Percentiles rank a stretch among this genome's conserved stretches.
Conservation (phyloP, 2,113 vertebrate genomes). For the Vulpes vulpes region DNA sequence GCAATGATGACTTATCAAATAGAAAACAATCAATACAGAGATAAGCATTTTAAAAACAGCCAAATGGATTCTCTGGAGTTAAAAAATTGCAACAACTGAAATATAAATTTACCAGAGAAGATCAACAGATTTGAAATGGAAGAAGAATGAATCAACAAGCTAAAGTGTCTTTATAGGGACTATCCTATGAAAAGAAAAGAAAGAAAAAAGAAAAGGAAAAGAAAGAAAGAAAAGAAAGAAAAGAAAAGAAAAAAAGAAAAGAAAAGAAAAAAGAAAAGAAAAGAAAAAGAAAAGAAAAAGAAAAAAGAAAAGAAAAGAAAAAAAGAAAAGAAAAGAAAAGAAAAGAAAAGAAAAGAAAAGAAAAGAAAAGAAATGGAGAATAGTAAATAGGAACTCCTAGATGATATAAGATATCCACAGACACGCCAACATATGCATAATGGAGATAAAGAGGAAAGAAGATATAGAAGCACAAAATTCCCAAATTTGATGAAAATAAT, state of each 20-base stretch:
- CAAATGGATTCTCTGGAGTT: background rate
- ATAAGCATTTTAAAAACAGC: background rate
- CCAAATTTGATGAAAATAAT: background rate
- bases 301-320: background rate
- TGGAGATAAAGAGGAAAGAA: background rate
- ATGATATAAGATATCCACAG: background rate
- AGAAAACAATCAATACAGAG: background rate
- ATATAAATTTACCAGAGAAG: background rate
- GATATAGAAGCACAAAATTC: background rate
- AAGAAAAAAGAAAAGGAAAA: too few species aligned
- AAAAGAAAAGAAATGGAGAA: background rate
- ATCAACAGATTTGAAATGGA: background rate
- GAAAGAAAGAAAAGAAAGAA: background rate
- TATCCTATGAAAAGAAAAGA: background rate
- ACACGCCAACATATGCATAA: background rate
- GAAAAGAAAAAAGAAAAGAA: background rate
- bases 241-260: too few species aligned
- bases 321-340: background rate
- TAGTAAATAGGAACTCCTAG: background rate
- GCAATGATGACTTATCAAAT: background rate
- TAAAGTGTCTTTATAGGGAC: background rate
- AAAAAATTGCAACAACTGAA: background rate
- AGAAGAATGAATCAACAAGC: background rate
- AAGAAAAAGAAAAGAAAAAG: background rate
- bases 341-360: background rate